These are phyloP conservation scores for Pluvialis apricaria DNA, from an alignment of 2,113 vertebrate species.

Conservation along the genomic window DNA sequence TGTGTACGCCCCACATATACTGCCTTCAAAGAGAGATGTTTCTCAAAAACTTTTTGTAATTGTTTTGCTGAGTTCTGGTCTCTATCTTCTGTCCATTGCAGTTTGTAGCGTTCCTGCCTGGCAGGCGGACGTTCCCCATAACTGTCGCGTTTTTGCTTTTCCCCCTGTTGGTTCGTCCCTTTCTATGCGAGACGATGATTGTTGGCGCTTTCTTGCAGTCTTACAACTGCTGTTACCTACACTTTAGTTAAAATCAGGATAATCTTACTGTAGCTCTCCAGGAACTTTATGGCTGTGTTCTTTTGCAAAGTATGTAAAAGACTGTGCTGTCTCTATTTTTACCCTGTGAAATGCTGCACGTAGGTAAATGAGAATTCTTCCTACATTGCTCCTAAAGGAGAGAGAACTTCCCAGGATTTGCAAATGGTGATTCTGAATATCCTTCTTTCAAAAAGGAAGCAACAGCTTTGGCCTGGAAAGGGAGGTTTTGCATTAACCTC, in stretches of 20 bases:
- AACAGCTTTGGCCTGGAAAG: neutral
- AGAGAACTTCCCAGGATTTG: neutral
- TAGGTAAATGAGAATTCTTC: neutral
- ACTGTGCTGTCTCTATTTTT: neutral
- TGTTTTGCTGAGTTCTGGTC: neutral
- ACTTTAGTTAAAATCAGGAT: neutral
- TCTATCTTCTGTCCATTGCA: neutral
- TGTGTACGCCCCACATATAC: neutral
- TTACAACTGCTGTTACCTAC: neutral
- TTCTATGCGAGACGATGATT: neutral
- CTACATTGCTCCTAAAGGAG: neutral
- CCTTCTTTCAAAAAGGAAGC: neutral
- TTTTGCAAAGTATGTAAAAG: neutral
- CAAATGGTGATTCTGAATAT: neutral
- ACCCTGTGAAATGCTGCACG: accelerated
- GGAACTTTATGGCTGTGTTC: neutral
- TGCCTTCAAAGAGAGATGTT: neutral
- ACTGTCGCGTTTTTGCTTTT: neutral
- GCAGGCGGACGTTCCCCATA: neutral
- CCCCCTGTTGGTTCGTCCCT: neutral
- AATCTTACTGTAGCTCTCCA: neutral
- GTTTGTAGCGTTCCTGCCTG: neutral
- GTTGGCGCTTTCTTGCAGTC: neutral
- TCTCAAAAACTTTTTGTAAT: neutral
- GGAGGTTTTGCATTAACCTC: neutral